phyloP scores from a whole-genome alignment of 2,797 vertebrate species.

The Erpetoichthys calabaricus region DNA sequence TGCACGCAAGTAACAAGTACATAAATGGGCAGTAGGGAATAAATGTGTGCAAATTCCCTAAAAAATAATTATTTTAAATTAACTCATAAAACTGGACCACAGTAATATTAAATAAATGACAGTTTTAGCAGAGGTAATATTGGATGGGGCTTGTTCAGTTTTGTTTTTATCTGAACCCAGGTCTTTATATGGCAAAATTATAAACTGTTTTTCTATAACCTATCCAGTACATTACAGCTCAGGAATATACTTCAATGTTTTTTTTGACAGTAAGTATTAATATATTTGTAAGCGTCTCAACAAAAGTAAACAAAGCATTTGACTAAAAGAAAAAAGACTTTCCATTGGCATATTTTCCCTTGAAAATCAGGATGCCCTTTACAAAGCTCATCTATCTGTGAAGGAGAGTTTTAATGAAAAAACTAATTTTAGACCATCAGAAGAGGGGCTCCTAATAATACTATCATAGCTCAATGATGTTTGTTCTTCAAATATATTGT shows the following conservation, averaged over 20 bases:
- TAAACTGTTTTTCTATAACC: slow-evolving; percentile 23
- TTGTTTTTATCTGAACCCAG: too few species aligned
- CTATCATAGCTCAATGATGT: neutral
- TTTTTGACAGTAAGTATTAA: slow-evolving; percentile 6
- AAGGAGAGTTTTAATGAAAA: slow-evolving; percentile 2
- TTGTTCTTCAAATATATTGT: neutral
- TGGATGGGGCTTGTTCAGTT: too few species aligned
- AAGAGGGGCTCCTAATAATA: slow-evolving; percentile 2
- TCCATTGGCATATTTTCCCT: slow-evolving; percentile 1
- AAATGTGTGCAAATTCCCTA: too few species aligned
- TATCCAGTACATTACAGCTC: slow-evolving; percentile 10
- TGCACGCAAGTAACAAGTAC: too few species aligned
- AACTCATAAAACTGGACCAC: too few species aligned
- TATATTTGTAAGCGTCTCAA: slow-evolving; percentile 3
- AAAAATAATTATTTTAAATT: too few species aligned
- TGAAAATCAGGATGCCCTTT: slow-evolving; percentile 2
- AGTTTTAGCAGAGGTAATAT: too few species aligned
- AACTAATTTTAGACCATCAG: neutral
- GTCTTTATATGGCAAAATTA: too few species aligned
- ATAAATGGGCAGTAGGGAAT: too few species aligned
- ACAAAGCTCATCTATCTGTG: neutral
- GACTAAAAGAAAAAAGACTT: neutral
- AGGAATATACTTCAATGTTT: slow-evolving; percentile 5
- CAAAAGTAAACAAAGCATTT: neutral
- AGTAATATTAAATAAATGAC: too few species aligned